phyloP scores from a whole-genome alignment of 2,113 vertebrate species.

The Ondatra zibethicus region DNA sequence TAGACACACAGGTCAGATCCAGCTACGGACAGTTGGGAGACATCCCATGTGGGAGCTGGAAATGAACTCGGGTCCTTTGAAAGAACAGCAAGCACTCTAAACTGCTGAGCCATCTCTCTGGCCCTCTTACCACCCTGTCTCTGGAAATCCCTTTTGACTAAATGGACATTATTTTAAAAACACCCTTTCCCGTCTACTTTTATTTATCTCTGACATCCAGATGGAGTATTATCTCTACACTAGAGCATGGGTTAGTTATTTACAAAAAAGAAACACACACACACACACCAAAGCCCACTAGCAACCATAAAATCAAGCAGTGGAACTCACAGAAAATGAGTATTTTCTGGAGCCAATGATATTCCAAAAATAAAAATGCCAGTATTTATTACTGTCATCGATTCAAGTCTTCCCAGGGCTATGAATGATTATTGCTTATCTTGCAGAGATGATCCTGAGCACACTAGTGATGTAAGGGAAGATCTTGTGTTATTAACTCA shows the following conservation, averaged over 20 bases:
- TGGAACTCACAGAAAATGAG: not conserved
- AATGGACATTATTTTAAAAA: not conserved
- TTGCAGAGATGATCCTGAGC: not conserved
- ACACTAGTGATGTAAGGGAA: not conserved
- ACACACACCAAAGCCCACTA: not conserved
- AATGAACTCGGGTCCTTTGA: not conserved
- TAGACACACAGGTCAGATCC: not conserved
- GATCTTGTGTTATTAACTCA: not conserved
- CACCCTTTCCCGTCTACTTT: not conserved
- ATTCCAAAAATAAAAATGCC: conserved; percentile 18
- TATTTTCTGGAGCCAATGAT: not conserved
- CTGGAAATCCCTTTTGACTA: not conserved
- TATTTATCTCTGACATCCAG: not conserved
- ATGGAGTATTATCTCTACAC: not conserved
- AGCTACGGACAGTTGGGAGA: not conserved
- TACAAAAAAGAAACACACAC: not conserved
- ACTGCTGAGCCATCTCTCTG: not conserved
- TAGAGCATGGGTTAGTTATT: not conserved
- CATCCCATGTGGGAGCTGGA: not conserved
- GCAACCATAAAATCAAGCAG: not conserved
- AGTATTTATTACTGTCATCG: not conserved
- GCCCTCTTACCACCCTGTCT: not conserved
- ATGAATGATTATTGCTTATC: not conserved
- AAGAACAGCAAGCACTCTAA: not conserved
- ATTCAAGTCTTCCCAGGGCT: conserved; percentile 11